Evolutionary conservation across 2,797 vertebrate species (phyloP).

Genomic region (Cryptoprocta ferox): DNA sequence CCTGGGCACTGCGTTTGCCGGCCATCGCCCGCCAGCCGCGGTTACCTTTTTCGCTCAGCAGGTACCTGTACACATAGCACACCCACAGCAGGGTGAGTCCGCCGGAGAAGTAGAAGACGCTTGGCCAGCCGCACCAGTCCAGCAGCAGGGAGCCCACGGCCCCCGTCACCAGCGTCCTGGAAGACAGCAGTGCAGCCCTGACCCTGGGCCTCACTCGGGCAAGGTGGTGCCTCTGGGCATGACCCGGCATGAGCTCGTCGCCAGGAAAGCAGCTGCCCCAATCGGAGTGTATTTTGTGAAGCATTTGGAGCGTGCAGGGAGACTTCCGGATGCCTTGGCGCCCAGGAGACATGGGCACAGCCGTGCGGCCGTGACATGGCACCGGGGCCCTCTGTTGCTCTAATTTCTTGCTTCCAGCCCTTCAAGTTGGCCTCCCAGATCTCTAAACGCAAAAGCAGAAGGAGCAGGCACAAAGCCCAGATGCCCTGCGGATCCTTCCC

Average conservation of each 20-base stretch:
- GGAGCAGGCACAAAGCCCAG: not conserved
- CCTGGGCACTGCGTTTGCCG: rapidly evolving
- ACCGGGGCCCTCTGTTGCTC: rapidly evolving
- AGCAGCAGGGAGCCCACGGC: conserved; percentile 94
- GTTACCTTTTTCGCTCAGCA: conserved; percentile 93
- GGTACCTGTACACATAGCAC: conserved; percentile 95
- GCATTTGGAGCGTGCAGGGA: not conserved
- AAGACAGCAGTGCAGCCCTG: not conserved
- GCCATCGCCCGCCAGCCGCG: not conserved
- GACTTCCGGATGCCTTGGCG: rapidly evolving
- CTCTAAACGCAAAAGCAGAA: not conserved
- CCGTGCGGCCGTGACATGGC: rapidly evolving
- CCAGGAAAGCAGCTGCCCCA: not conserved
- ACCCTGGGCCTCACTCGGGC: not conserved
- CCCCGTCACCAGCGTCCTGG: conserved; percentile 94
- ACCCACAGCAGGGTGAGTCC: conserved; percentile 95
- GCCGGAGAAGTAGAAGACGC: conserved; percentile 95
- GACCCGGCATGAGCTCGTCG: rapidly evolving
- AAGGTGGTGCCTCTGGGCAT: rapidly evolving
- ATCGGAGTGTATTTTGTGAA: rapidly evolving
- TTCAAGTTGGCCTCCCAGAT: not conserved
- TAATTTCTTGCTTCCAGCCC: not conserved
- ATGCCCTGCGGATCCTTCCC: not conserved
- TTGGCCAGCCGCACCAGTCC: conserved; percentile 95
- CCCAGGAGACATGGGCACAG: not conserved